These are phyloP conservation scores for Dolichoris vasculosae DNA, from an alignment of 1,140 invertebrate genomes.

Conservation along the genomic window DNA sequence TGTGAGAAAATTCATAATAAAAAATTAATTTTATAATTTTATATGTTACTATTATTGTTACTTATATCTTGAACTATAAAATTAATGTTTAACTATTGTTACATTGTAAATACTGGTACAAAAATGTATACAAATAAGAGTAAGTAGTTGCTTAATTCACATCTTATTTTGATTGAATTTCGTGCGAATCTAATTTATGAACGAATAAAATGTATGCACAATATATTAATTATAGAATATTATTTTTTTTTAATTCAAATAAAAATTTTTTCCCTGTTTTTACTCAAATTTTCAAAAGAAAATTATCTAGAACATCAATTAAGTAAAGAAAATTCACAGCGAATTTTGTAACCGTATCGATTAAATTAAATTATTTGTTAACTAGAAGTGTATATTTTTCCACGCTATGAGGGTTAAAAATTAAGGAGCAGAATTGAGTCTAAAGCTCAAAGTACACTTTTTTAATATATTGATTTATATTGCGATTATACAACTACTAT, in stretches of 20 bases:
- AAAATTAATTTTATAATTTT: not conserved
- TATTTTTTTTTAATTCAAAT: not conserved
- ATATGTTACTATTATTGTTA: not conserved
- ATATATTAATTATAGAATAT: not conserved
- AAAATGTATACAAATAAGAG: not conserved
- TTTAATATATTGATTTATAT: slow-evolving; percentile 24
- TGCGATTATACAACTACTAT: not conserved
- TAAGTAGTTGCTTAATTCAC: not conserved
- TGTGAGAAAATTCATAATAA: slow-evolving; percentile 11
- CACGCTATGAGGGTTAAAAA: slow-evolving; percentile 22
- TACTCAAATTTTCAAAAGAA: not conserved
- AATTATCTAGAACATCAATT: slow-evolving; percentile 20
- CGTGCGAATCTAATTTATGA: not conserved
- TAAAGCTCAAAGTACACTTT: slow-evolving; percentile 20
- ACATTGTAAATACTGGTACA: not conserved
- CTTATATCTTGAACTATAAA: not conserved
- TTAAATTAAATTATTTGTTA: slow-evolving; percentile 46
- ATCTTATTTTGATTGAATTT: not conserved
- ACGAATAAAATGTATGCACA: not conserved
- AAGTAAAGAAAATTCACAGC: slow-evolving; percentile 33
- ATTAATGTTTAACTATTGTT: not conserved
- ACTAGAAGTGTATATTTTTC: slow-evolving; percentile 47
- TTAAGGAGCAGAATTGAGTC: slow-evolving; percentile 27
- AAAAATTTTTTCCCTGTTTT: not conserved
- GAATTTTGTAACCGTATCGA: slow-evolving; percentile 33